phyloP scores from a whole-genome alignment of 1,140 invertebrate species.

The Trichonephila clavata region DNA sequence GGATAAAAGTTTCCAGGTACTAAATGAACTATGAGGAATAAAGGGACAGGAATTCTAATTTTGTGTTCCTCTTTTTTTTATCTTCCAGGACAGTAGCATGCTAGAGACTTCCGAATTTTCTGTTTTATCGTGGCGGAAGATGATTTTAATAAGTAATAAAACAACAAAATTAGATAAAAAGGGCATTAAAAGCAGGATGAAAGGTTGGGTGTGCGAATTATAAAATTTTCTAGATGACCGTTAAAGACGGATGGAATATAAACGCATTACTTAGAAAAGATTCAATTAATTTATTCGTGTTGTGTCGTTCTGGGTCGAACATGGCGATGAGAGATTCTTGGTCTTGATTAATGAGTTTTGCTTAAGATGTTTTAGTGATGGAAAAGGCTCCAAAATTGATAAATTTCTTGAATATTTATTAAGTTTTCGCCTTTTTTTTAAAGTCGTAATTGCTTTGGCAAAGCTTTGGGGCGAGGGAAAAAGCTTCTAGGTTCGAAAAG shows the following conservation, averaged over 20 bases:
- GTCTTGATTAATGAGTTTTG: conserved; percentile 8
- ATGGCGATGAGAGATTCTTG: background rate
- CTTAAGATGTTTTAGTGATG: background rate
- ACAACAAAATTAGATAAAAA: background rate
- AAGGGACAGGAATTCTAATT: conserved; percentile 39
- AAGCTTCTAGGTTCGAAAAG: background rate
- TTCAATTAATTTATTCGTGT: conserved; percentile 9
- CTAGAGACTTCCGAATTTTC: conserved; percentile 11
- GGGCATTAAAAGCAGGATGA: background rate
- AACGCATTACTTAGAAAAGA: background rate
- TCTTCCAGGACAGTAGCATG: background rate
- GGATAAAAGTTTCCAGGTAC: conserved; percentile 60
- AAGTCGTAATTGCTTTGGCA: background rate
- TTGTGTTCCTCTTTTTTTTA: background rate
- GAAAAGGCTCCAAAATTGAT: background rate
- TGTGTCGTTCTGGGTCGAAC: background rate
- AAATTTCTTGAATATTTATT: background rate
- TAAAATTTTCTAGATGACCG: background rate
- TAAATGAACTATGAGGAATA: conserved; percentile 47
- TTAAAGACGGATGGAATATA: background rate
- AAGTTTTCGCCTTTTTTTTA: background rate
- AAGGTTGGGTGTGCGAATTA: conserved; percentile 1
- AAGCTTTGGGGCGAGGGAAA: background rate
- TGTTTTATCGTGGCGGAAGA: background rate
- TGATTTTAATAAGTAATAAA: conserved; percentile 58